Conservation (phyloP, 1,140 invertebrate genomes). For the Heliconius melpomene region DNA sequence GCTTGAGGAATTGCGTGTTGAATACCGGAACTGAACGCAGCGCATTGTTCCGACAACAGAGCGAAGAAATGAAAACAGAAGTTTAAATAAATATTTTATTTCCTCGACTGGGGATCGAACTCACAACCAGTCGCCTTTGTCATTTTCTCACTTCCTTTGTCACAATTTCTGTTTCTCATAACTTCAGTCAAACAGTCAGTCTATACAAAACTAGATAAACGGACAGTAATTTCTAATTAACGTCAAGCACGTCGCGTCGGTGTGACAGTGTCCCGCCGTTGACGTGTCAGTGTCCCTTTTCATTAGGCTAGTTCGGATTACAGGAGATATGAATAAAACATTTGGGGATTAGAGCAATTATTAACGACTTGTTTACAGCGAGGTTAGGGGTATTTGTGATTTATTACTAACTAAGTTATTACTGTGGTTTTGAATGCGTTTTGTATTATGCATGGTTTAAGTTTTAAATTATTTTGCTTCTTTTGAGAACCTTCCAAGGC, state of each 20-base stretch:
- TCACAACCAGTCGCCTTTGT: no score
- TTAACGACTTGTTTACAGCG: slow-evolving; percentile 64
- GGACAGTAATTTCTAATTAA: neutral
- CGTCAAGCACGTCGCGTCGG: slow-evolving; percentile 30
- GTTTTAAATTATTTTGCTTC: neutral
- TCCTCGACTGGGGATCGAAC: no score
- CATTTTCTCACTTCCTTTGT: no score
- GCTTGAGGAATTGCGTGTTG: no score
- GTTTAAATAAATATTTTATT: no score
- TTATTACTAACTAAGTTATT: slow-evolving; percentile 7
- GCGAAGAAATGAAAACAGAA: no score
- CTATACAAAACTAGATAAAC: neutral
- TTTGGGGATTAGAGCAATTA: slow-evolving; percentile 67
- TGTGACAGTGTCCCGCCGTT: slow-evolving; percentile 41
- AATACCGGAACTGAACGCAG: no score
- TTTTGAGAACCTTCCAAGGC: no score
- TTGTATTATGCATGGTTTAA: neutral
- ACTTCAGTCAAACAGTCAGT: neutral
- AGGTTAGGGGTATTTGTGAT: slow-evolving; percentile 1
- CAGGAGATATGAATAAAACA: slow-evolving; percentile 70
- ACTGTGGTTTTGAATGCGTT: neutral
- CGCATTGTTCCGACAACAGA: no score
- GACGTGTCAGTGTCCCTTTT: slow-evolving; percentile 61
- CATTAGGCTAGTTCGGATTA: slow-evolving; percentile 70
- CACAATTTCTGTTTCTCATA: no score